Percentiles rank a stretch among this genome's conserved stretches.
Evolutionary conservation across 1,140 invertebrate species (phyloP).

Genomic region (Ips typographus): DNA sequence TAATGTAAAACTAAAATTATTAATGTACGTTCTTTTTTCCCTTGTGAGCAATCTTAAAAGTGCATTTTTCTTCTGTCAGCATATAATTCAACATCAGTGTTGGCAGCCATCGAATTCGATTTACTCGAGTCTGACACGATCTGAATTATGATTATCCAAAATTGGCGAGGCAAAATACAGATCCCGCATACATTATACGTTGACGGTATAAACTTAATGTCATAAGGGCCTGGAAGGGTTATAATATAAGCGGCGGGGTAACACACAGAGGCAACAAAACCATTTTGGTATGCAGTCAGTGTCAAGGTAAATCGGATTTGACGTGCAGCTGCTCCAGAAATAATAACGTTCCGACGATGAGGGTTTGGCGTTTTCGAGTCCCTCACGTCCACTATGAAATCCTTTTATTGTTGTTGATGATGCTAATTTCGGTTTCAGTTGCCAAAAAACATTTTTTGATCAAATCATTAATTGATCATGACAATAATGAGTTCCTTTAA

Average conservation of each 20-base stretch:
- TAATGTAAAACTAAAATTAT: too few species aligned
- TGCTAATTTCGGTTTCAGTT: too few species aligned
- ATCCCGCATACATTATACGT: background rate
- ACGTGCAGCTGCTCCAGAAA: conserved; percentile 14
- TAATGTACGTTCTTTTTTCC: too few species aligned
- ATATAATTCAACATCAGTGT: too few species aligned
- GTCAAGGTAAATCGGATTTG: conserved; percentile 13
- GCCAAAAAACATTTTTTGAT: too few species aligned
- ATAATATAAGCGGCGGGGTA: background rate
- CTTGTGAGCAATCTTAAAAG: too few species aligned
- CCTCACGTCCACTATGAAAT: background rate
- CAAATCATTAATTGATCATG: too few species aligned
- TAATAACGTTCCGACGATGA: background rate
- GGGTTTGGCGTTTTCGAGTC: background rate
- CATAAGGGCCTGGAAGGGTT: conserved; percentile 1
- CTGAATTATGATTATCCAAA: background rate
- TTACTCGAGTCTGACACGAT: too few species aligned
- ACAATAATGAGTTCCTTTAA: too few species aligned
- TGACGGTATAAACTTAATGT: conserved; percentile 1
- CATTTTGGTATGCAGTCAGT: conserved; percentile 13
- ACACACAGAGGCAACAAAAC: background rate
- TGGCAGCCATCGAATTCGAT: too few species aligned
- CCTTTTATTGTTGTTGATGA: too few species aligned
- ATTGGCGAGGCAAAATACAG: background rate
- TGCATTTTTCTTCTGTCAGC: too few species aligned